A percentile compares a stretch with the other conserved stretches of the same genome.
These are phyloP conservation scores for Drosophila bocki DNA, from an alignment of 1,140 invertebrate genomes.

Conservation along the genomic window DNA sequence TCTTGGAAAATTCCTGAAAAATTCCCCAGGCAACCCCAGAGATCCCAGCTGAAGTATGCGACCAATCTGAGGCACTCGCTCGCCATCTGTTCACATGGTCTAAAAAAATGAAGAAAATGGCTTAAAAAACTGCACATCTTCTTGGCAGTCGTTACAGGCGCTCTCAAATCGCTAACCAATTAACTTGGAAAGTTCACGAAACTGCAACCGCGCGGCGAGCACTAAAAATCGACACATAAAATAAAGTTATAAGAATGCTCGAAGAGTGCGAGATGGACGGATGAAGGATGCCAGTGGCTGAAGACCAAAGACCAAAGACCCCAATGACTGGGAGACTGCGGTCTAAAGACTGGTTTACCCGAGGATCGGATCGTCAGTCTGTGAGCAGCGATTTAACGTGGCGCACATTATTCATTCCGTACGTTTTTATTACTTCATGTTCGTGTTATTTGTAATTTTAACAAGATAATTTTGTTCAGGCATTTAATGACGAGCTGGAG, in stretches of 20 bases:
- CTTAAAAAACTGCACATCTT: conserved; percentile 23
- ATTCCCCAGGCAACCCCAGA: conserved; percentile 1
- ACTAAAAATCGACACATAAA: conserved; percentile 82
- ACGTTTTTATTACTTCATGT: conserved; percentile 84
- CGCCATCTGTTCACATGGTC: conserved; percentile 29
- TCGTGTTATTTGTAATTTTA: conserved; percentile 85
- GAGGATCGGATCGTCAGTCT: conserved; percentile 11
- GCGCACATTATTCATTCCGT: conserved; percentile 83
- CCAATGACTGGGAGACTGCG: conserved; percentile 1
- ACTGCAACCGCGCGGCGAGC: conserved; percentile 78
- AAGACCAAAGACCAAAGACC: conserved; percentile 10
- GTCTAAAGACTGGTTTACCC: conserved; percentile 46
- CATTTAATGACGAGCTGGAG: conserved; percentile 78
- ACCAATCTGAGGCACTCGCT: conserved; percentile 48
- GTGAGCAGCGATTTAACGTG: conserved; percentile 75
- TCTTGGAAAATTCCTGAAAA: conserved; percentile 19
- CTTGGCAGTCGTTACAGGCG: conserved; percentile 58
- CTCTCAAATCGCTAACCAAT: conserved; percentile 74
- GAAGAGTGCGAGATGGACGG: conserved; percentile 40
- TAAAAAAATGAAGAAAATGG: conserved; percentile 17
- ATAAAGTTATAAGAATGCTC: conserved; percentile 79
- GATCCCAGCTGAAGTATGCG: conserved; percentile 15
- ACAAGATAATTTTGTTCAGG: conserved; percentile 85
- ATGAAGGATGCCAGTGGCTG: conserved; percentile 32
- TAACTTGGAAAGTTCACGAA: conserved; percentile 79